Base-by-base conservation (phyloP, 2,113 vertebrate species). In the Albula glossodonta region DNA sequence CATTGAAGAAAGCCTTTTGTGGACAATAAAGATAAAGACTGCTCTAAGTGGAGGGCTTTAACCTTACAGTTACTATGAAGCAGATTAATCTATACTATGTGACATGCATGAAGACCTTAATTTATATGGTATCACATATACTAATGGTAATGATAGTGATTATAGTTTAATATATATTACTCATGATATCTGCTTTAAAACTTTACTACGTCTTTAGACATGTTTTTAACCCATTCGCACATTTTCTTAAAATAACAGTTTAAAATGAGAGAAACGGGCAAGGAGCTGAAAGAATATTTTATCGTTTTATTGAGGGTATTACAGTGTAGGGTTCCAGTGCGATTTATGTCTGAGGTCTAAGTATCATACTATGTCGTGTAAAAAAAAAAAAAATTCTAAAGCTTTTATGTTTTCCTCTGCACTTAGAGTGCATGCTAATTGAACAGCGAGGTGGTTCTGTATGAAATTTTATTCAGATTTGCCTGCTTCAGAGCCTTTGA, bases 341-440 rank as follows among this genome's bases (percentile, higher is more conserved):
- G 31, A 74, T 74, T 74, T 74, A 74, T 74, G 31, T 74, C 70
- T 31, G 70, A 25, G n/a, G 22, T 74, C 70, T 74, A 74, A 74
- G 70, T 25, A 74, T 8, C 70, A 25, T 15, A 15, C 60, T 66
- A 66, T 66, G 31, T 74, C 31, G n/a, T 74, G 17, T 74, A 19
- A 41, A 74, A 25, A 74, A 74, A 19, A 41, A 74, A 25, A 74
- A 74, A 25, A 22, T n/a, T 74, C 70, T 74, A 31, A 74, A 74
- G 70, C n/a, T 74, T 74, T 66, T 66, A 66, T 74, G 70, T 74
- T 74, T 74, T 8, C 70, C 31, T 31, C 22, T 74, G 70, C n/a
- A 25, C 70, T 74, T 31, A n/a, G 70, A 74, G 70, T 74, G 70
- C 70, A 74, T 74, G 70, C 70, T 74, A 74, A 74, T 74, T 74